A percentile compares a stretch with the other conserved stretches of the same genome.
Conservation (phyloP, 1,140 invertebrate genomes). For the Helicoverpa zea region DNA sequence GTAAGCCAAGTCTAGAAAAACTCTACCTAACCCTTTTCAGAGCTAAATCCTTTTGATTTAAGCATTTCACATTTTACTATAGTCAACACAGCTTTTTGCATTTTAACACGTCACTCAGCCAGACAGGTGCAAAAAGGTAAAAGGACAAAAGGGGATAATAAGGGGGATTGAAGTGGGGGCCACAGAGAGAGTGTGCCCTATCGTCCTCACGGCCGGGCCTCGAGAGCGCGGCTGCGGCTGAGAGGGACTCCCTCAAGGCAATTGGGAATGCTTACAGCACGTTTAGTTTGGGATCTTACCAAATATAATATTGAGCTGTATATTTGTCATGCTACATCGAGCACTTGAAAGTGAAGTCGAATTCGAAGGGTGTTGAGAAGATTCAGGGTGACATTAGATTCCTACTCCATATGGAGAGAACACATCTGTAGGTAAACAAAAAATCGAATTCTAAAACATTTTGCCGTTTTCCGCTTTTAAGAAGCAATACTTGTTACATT, state of each 20-base stretch:
- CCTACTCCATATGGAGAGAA: too few species aligned
- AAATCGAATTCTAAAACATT: too few species aligned
- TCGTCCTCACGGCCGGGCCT: constrained; percentile 52
- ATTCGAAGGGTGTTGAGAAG: background rate
- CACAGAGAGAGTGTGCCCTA: constrained; percentile 67
- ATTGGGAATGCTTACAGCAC: constrained; percentile 48
- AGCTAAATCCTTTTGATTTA: constrained; percentile 22
- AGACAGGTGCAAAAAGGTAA: constrained; percentile 61
- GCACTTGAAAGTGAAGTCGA: background rate
- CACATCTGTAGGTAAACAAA: too few species aligned
- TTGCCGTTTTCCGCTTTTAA: too few species aligned
- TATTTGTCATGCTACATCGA: background rate
- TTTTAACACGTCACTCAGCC: constrained; percentile 46
- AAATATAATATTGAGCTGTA: constrained; percentile 24
- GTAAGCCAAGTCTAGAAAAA: background rate
- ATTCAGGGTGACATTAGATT: background rate
- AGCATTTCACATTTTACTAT: constrained; percentile 24
- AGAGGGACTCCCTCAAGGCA: constrained; percentile 52
- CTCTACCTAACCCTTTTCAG: background rate
- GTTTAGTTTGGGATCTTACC: constrained; percentile 30
- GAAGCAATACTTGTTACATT: too few species aligned
- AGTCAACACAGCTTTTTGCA: constrained; percentile 35
- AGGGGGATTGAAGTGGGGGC: constrained; percentile 57
- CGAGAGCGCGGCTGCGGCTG: constrained; percentile 50
- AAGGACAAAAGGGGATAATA: constrained; percentile 64